A percentile compares a stretch with the other conserved stretches of the same genome.
Evolutionary conservation across 2,113 vertebrate species (phyloP).

Genomic region (Castor canadensis): DNA sequence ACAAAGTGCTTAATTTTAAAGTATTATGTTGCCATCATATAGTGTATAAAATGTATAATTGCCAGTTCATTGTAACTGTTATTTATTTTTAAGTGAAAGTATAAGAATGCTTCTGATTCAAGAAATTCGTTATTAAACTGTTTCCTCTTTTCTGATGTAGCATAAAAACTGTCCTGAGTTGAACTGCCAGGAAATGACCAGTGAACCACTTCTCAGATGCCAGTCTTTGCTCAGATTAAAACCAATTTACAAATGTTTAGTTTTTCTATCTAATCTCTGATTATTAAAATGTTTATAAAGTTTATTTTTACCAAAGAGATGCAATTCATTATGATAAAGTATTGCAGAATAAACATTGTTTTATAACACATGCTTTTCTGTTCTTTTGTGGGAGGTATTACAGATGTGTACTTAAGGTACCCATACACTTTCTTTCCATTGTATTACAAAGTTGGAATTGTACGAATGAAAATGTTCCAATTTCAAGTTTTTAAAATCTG

Average conservation of each 20-base stretch:
- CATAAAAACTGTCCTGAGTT: slow-evolving; percentile 81
- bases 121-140: slow-evolving; percentile 80
- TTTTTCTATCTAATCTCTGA: slow-evolving; percentile 99
- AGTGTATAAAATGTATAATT: slow-evolving; percentile 87
- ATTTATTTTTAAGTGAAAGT: slow-evolving; percentile 89
- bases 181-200: slow-evolving; percentile 84
- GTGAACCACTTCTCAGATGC: slow-evolving; percentile 79
- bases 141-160: slow-evolving; percentile 82
- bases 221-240: slow-evolving; percentile 83
- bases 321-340: slow-evolving; percentile 99
- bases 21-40: slow-evolving; percentile 89
- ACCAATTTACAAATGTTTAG: slow-evolving; percentile 91
- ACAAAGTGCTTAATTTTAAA: slow-evolving; percentile 87
- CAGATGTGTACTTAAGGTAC: background rate
- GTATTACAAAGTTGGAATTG: background rate
- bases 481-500: slow-evolving; percentile 14
- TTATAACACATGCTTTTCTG: slow-evolving; percentile 86
- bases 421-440: background rate
- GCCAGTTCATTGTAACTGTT: slow-evolving; percentile 88
- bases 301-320: slow-evolving; percentile 99
- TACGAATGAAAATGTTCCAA: background rate
- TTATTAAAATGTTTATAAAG: slow-evolving; percentile 99
- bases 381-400: background rate
- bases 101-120: slow-evolving; percentile 84
- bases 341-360: slow-evolving; percentile 99